phyloP scores from a whole-genome alignment of 2,888 invertebrate species.

The Tanypteryx hageni region DNA sequence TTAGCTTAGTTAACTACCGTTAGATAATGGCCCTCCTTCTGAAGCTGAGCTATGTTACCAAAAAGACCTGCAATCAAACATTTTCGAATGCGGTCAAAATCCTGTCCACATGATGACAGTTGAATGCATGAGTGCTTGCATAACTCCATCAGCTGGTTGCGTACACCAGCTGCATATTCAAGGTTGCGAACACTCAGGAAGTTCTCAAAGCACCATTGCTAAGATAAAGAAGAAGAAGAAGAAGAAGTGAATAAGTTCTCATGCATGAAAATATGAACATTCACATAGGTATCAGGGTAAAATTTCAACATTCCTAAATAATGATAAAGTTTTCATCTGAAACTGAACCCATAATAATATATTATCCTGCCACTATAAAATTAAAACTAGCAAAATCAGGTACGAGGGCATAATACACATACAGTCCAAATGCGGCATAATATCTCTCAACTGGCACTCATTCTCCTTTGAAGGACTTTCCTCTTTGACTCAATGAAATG shows the following conservation, averaged over 20 bases:
- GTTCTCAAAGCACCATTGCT: conserved; percentile 93
- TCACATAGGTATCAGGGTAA: too few relatives aligned
- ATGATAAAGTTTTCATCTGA: too few relatives aligned
- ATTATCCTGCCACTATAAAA: too few relatives aligned
- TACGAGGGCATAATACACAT: too few relatives aligned
- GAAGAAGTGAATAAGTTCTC: conserved; percentile 8
- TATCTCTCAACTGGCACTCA: too few relatives aligned
- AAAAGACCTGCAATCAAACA: conserved; percentile 89
- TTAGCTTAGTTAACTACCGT: conserved; percentile 75
- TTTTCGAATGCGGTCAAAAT: conserved; percentile 79
- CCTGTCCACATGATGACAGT: conserved; percentile 80
- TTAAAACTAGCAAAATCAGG: too few relatives aligned
- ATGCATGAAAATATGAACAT: conserved; percentile 13
- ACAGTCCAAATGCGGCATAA: too few relatives aligned
- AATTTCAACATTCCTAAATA: too few relatives aligned
- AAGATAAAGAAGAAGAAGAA: conserved; percentile 72
- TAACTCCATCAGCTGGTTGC: conserved; percentile 86
- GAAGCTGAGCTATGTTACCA: conserved; percentile 90
- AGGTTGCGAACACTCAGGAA: conserved; percentile 90
- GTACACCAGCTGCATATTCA: conserved; percentile 86
- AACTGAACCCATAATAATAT: too few relatives aligned
- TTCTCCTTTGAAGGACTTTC: too few relatives aligned
- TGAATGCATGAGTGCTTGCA: conserved; percentile 81
- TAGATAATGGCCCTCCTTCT: conserved; percentile 83
- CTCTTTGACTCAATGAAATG: too few relatives aligned